Evolutionary conservation across 37 sponge, comb jelly and placozoan genomes (phyloP), one percentile per base, ranked within the genome.

Genomic region (Cliona cf. orientalis): DNA sequence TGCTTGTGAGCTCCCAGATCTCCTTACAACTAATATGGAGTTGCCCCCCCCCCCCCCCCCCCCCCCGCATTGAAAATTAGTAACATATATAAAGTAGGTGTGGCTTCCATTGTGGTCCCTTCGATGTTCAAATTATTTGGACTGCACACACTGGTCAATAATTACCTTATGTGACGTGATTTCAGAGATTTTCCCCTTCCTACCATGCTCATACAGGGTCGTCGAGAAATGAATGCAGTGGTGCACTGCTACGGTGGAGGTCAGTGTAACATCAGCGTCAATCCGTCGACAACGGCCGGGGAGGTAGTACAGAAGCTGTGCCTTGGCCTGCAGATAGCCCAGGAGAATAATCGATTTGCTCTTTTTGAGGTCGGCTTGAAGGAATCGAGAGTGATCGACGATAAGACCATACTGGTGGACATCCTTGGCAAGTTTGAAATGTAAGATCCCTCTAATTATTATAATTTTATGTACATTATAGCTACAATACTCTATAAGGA

Each of bases 381-480:
- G 44, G 81, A 46, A 19, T 90, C 69, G 43, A 90, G 76, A 36
- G 85, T 87, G 42, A 94, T 94, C 42, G 92, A 93, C n/a, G 93
- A 91, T 43, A 74, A 90, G 42, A 80, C 91, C 21, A 69, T 91
- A 0, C 74, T 98, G 1, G 91, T 95, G 0, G 99, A 98, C 75
- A 74, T 95, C 46, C 76, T 98, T 29, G 91, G 95, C 58, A 98
- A 95, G 74, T 93, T 95, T 88, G 99, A 98, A 80, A 66, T 63
- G 90, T 89, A 58, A 77, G 72, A 28, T 6, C 12, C 25, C 17
- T 49, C 17, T 22, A n/a, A 6, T 25, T 61, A n/a, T 61, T n/a
- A 28, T n/a, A 61, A n/a, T 11, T 61, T 12, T 61, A 28, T 61
- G 26, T 22, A 26, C 5, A 6, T 12, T 61, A 22, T 61, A 6